Evolutionary conservation across 2,888 invertebrate species (phyloP).

Genomic region (Stenodera caucasica): DNA sequence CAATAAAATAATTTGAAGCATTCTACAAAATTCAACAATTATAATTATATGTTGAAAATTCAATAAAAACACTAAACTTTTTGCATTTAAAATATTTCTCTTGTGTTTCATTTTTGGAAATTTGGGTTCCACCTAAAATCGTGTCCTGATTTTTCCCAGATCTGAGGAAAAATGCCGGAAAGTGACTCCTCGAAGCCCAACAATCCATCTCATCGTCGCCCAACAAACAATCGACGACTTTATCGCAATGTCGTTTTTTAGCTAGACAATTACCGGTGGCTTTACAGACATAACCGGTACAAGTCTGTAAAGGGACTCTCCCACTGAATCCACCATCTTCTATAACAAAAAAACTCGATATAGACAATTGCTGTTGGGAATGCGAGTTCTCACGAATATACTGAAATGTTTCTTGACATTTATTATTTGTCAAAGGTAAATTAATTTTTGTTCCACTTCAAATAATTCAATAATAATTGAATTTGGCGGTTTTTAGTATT

Average conservation of each 20-base stretch:
- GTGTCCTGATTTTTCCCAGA: background rate
- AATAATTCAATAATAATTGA: no score
- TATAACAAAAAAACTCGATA: constrained; percentile 36
- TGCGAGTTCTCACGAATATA: no score
- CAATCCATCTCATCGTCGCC: constrained; percentile 82
- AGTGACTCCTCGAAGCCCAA: constrained; percentile 8
- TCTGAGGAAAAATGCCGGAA: background rate
- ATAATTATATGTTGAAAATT: constrained; percentile 11
- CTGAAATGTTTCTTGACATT: no score
- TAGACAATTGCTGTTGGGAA: no score
- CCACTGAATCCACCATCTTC: constrained; percentile 57
- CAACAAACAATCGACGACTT: constrained; percentile 72
- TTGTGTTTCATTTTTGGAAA: background rate
- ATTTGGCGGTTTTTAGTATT: no score
- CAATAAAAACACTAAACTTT: constrained; percentile 49
- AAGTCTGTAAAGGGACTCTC: constrained; percentile 62
- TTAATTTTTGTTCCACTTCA: no score
- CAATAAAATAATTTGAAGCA: constrained; percentile 66
- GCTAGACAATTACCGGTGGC: constrained; percentile 70
- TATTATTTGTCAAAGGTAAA: no score
- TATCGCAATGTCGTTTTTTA: constrained; percentile 68
- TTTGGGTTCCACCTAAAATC: background rate
- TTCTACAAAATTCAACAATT: constrained; percentile 66
- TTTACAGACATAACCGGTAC: constrained; percentile 74
- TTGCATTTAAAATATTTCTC: constrained; percentile 55